Evolutionary conservation across 2,113 vertebrate genomes (phyloP), one percentile per base, ranked within the genome.

Genomic region (Xiphophorus maculatus): DNA sequence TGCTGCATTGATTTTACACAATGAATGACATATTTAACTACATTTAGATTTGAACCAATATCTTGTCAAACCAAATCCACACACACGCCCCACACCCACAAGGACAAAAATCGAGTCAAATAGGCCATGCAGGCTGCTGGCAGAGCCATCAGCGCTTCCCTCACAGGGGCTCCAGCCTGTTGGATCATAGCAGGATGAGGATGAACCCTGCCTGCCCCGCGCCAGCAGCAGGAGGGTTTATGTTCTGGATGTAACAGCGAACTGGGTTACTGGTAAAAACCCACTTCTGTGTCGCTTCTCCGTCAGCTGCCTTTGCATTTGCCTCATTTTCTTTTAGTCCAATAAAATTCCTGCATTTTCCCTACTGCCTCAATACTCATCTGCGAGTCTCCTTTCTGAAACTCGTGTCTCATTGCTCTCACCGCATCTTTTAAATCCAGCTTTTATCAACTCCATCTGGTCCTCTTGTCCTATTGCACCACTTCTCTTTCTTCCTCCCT

Each of bases 251-350:
- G 28, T 73, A 82, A 76, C 69, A 76, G 62, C 71, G 89, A 89
- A 88, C 90, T 91, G 77, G 90, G 84, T 90, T 91, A 93, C 79
- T 87, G 72, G 77, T 68, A 77, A 84, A 89, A 74, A 74, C 30
- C n/a, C 74, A 68, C 69, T 83, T 65, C 81, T 71, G 63, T 32
- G 79, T 4, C 62, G 22, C 15, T 25, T 61, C 69, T 65, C 54
- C 60, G 74, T 68, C 58, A 14, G n/a, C 60, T 58, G 64, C 28
- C 12, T 74, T 25, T 71, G 66, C 72, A 64, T 74, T 35, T 69
- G 62, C 19, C 74, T 65, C n/a, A 71, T 58, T 22, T 35, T 25
- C 28, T 73, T 62, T 42, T 8, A 22, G 30, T 71, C 10, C 37
- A 30, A 35, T 51, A 66, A 63, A 74, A 65, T 66, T 54, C n/a